Evolutionary conservation across 2,113 vertebrate species (phyloP).

Genomic region (Malurus melanocephalus): DNA sequence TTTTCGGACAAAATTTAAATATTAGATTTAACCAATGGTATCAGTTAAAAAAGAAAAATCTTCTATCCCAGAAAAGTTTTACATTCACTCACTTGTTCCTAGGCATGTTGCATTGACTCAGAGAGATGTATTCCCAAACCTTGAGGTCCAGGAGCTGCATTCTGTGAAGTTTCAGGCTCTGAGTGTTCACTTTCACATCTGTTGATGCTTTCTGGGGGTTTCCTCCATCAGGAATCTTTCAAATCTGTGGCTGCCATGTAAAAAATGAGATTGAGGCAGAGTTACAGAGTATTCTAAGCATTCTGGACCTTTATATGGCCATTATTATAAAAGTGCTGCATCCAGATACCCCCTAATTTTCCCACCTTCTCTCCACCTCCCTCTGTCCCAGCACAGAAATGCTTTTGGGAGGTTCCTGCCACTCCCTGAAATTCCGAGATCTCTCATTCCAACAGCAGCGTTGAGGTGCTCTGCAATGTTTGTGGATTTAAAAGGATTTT

Average conservation of each 20-base stretch:
- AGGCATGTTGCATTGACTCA: not conserved
- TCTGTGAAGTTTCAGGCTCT: not conserved
- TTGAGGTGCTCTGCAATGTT: not conserved
- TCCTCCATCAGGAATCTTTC: not conserved
- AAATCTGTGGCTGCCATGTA: rapidly evolving
- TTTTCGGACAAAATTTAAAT: not conserved
- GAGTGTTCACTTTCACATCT: not conserved
- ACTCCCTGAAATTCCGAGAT: not conserved
- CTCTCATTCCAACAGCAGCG: not conserved
- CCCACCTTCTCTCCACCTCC: not conserved
- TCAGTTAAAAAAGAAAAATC: not conserved
- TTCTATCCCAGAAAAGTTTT: not conserved
- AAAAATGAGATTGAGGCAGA: not conserved
- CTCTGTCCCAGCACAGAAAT: not conserved
- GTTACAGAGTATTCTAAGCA: not conserved
- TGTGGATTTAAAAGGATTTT: not conserved
- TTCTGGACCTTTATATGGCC: not conserved
- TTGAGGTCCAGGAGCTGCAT: not conserved
- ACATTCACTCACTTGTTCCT: not conserved
- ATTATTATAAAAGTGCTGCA: not conserved
- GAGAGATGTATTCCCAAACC: not conserved
- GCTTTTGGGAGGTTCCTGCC: not conserved
- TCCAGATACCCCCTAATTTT: not conserved
- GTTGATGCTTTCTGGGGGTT: not conserved
- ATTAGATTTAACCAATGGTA: not conserved